These are phyloP conservation scores for Vespertilio murinus DNA, from an alignment of 2,797 vertebrate genomes.

Conservation along the genomic window DNA sequence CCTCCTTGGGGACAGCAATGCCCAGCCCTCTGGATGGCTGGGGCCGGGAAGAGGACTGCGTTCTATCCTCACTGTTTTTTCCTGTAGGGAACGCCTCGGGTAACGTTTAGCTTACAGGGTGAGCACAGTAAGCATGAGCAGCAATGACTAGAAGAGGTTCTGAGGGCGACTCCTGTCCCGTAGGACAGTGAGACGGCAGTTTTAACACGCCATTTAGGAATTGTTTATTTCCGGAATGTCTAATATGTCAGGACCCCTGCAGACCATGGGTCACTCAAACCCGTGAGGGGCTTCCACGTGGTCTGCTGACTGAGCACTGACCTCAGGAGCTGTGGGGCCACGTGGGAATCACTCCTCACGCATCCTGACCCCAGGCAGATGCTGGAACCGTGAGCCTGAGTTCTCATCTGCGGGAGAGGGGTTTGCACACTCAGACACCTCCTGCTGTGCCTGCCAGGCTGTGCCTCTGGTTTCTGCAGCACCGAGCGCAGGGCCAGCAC, in stretches of 20 bases:
- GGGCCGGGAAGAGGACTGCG: background rate
- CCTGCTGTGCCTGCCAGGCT: background rate
- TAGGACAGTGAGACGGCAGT: background rate
- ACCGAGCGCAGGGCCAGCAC: background rate
- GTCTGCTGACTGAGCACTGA: no score
- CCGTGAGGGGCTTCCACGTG: no score
- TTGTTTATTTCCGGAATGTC: background rate
- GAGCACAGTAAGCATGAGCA: background rate
- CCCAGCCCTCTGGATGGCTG: background rate
- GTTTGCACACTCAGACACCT: background rate
- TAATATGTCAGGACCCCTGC: background rate
- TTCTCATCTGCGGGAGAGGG: background rate
- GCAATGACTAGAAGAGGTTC: background rate
- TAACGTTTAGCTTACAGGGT: background rate
- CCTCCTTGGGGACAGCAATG: background rate
- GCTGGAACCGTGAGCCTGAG: background rate
- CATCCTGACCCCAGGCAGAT: background rate
- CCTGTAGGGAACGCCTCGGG: background rate
- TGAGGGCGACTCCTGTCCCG: background rate
- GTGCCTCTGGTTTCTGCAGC: background rate
- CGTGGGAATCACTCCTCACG: background rate
- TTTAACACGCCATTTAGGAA: background rate
- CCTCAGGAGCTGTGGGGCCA: background rate
- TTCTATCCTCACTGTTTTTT: background rate
- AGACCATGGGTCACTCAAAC: background rate